A percentile compares a stretch with the other conserved stretches of the same genome.
These are phyloP conservation scores for Polydrusus pterygomalis DNA, from an alignment of 2,888 invertebrate species.

Conservation along the genomic window DNA sequence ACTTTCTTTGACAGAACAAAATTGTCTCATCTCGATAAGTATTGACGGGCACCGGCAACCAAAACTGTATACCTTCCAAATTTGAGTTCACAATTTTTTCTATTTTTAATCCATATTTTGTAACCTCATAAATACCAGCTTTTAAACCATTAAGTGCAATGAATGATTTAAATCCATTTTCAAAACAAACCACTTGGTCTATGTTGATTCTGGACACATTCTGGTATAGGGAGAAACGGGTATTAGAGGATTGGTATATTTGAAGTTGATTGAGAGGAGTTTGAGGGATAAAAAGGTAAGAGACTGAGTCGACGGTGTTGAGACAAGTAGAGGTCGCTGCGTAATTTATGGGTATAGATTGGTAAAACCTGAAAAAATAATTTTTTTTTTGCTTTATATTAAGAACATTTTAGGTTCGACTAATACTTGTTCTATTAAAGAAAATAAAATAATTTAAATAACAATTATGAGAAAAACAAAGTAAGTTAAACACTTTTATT, in stretches of 20 bases:
- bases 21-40: conserved; percentile 72
- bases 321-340: conserved; percentile 63
- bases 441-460: neutral
- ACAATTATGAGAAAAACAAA: neutral
- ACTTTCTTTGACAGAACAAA: conserved; percentile 69
- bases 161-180: conserved; percentile 67
- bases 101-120: conserved; percentile 59
- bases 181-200: conserved; percentile 65
- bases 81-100: conserved; percentile 63
- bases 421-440: too few species aligned
- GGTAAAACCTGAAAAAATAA: conserved; percentile 57
- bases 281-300: conserved; percentile 67
- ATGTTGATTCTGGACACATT: conserved; percentile 63
- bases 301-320: conserved; percentile 59
- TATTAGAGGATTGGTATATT: conserved; percentile 63
- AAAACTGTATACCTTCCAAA: conserved; percentile 65
- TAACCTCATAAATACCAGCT: conserved; percentile 67
- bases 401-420: too few species aligned
- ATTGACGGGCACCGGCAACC: conserved; percentile 68
- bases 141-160: conserved; percentile 67
- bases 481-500: too few species aligned
- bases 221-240: conserved; percentile 62
- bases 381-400: too few species aligned
- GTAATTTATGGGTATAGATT: conserved; percentile 63
- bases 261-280: conserved; percentile 58